A percentile compares a stretch with the other conserved stretches of the same genome.
Evolutionary conservation across 64 coral and sea anemone genomes (phyloP).

Genomic region (Porites lutea): DNA sequence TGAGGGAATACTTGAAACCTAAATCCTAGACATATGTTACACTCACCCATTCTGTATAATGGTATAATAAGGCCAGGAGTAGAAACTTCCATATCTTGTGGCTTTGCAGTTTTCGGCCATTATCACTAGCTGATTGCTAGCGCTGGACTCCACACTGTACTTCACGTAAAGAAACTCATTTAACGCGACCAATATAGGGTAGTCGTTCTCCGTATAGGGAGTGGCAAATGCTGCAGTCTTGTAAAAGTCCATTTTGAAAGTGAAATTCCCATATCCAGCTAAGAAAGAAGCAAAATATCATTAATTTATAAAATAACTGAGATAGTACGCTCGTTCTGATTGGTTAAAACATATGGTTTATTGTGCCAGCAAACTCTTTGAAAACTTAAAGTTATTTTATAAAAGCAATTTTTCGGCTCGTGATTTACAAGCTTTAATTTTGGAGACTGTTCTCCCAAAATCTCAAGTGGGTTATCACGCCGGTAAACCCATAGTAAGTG

Average conservation of each 20-base stretch:
- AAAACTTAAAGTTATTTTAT: too few species aligned
- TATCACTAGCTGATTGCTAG: slow-evolving; percentile 16
- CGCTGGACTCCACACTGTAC: slow-evolving; percentile 8
- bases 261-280: slow-evolving; percentile 25
- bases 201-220: not conserved
- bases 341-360: too few species aligned
- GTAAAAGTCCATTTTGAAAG: slow-evolving; percentile 5
- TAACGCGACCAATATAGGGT: not conserved
- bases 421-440: too few species aligned
- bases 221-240: not conserved
- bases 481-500: too few species aligned
- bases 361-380: too few species aligned
- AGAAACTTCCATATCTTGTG: not conserved
- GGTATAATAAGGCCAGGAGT: not conserved
- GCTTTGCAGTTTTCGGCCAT: slow-evolving; percentile 20
- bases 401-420: too few species aligned
- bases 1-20: too few species aligned
- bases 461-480: too few species aligned
- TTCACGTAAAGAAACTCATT: not conserved
- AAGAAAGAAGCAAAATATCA: not conserved
- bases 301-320: too few species aligned
- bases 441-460: too few species aligned
- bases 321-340: too few species aligned
- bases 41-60: slow-evolving; percentile 31
- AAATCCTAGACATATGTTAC: not conserved